A percentile compares a stretch with the other conserved stretches of the same genome.
Evolutionary conservation across 2,113 vertebrate genomes (phyloP).

Genomic region (Lota lota): DNA sequence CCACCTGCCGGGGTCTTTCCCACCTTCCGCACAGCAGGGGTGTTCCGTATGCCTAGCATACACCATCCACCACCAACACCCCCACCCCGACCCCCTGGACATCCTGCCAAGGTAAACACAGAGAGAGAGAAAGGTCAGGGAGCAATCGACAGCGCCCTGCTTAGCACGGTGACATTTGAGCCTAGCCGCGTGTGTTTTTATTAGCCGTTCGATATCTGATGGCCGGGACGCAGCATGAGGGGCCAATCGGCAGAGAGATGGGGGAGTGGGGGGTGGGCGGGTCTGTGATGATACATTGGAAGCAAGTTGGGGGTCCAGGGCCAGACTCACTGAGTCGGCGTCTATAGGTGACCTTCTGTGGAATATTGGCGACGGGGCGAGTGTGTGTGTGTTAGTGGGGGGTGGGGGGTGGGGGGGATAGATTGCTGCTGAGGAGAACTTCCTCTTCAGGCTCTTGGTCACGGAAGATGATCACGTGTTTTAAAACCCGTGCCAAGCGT

Average conservation of each 20-base stretch:
- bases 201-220: slow-evolving; percentile 61
- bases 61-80: too few species aligned
- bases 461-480: too few species aligned
- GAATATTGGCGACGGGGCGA: too few species aligned
- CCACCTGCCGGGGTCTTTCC: background rate
- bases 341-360: too few species aligned
- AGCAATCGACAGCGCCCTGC: slow-evolving; percentile 56
- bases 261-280: background rate
- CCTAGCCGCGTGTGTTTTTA: slow-evolving; percentile 47
- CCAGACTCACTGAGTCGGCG: too few species aligned
- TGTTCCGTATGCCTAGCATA: slow-evolving; percentile 31
- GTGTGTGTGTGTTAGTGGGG: too few species aligned
- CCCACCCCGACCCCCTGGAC: slow-evolving; percentile 33
- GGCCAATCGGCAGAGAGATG: background rate
- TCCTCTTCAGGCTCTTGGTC: too few species aligned
- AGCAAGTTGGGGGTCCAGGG: background rate
- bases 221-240: slow-evolving; percentile 22
- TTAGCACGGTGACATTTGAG: slow-evolving; percentile 71
- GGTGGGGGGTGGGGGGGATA: too few species aligned
- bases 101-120: slow-evolving; percentile 60
- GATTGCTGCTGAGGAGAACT: too few species aligned
- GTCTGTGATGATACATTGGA: too few species aligned
- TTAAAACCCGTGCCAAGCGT: too few species aligned
- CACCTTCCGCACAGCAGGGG: slow-evolving; percentile 28
- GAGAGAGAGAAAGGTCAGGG: slow-evolving; percentile 55